Conservation (phyloP, 2,113 vertebrate species). For the Alethe castanea region DNA sequence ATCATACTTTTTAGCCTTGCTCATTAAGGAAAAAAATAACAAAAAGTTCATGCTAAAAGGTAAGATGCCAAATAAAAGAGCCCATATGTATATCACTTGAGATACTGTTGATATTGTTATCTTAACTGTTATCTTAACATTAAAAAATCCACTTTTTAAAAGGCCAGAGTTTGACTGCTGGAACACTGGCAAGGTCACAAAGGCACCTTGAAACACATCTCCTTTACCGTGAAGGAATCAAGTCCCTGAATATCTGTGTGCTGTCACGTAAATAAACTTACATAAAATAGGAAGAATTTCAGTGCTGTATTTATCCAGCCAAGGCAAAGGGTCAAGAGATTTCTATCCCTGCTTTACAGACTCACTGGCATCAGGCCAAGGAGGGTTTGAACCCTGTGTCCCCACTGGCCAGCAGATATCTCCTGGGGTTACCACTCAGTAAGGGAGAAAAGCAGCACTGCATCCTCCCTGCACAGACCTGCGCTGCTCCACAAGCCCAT, state of each 20-base stretch:
- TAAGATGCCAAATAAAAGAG: background rate
- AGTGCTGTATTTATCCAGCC: background rate
- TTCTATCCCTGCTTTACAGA: background rate
- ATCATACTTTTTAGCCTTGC: background rate
- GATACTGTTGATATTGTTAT: background rate
- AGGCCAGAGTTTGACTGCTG: background rate
- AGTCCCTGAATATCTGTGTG: background rate
- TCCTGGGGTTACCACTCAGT: background rate
- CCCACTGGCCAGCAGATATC: accelerated
- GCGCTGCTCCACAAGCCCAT: background rate
- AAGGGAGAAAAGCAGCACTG: background rate
- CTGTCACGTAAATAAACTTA: background rate
- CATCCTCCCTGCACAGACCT: background rate
- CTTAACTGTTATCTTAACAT: background rate
- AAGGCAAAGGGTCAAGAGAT: background rate
- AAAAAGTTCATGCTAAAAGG: background rate
- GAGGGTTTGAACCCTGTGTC: background rate
- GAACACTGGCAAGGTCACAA: background rate
- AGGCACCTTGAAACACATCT: background rate
- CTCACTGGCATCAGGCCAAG: background rate
- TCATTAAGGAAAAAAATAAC: background rate
- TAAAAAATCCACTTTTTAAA: background rate
- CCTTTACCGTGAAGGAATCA: background rate
- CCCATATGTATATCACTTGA: background rate
- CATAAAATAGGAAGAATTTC: background rate